A percentile compares a stretch with the other conserved stretches of the same genome.
Evolutionary conservation across 2,113 vertebrate genomes (phyloP).

Genomic region (Pseudolaguvia tuberculata): DNA sequence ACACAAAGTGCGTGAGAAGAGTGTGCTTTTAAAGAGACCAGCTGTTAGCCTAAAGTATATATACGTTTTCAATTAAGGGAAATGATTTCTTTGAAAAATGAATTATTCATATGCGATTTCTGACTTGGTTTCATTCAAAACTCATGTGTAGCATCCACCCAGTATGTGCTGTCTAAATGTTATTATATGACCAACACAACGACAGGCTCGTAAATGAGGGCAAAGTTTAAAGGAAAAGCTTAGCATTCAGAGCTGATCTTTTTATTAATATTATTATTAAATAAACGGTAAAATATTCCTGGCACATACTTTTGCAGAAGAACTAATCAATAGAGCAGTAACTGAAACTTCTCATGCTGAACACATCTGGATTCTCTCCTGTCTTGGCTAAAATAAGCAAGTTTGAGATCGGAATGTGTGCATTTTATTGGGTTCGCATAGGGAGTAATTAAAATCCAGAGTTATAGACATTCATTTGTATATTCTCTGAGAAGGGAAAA

Average conservation of each 20-base stretch:
- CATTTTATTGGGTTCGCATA: constrained; percentile 30
- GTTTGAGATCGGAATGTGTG: constrained; percentile 4
- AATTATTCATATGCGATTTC: constrained; percentile 5
- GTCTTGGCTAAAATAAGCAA: not conserved
- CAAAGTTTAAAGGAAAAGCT: not conserved
- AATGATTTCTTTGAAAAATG: not conserved
- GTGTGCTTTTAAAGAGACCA: not conserved
- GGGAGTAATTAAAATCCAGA: constrained; percentile 27
- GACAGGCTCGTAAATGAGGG: not conserved
- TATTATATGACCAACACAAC: constrained; percentile 5
- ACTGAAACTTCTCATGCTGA: not conserved
- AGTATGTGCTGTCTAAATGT: not conserved
- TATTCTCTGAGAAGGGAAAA: constrained; percentile 6
- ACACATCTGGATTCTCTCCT: constrained; percentile 27
- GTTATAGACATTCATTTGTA: not conserved
- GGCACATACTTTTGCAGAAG: not conserved
- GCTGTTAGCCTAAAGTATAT: not conserved
- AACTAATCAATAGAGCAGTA: not conserved
- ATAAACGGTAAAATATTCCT: constrained; percentile 5
- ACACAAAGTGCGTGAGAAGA: constrained; percentile 7
- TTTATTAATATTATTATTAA: not conserved
- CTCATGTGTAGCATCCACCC: not conserved
- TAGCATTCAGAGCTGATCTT: not conserved
- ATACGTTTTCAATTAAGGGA: constrained; percentile 2
- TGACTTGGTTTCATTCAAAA: not conserved